A percentile compares a stretch with the other conserved stretches of the same genome.
These are phyloP conservation scores for Malurus cyaneus DNA, from an alignment of 2,113 vertebrate genomes.

Conservation along the genomic window DNA sequence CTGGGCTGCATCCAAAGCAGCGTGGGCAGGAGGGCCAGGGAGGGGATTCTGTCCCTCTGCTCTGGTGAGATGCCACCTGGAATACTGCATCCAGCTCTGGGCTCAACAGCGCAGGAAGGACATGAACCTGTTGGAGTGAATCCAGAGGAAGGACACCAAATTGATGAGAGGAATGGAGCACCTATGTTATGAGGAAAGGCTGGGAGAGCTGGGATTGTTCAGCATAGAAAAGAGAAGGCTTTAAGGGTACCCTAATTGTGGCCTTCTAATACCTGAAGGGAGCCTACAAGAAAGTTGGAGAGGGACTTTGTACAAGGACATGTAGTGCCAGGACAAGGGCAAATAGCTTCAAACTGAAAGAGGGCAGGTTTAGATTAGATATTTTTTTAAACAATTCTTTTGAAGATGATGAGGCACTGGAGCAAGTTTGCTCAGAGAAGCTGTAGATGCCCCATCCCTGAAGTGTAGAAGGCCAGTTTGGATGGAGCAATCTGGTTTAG, in stretches of 20 bases:
- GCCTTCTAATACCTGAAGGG: neutral
- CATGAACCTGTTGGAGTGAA: neutral
- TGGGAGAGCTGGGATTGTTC: neutral
- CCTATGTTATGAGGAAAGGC: neutral
- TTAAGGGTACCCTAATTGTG: neutral
- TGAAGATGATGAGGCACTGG: neutral
- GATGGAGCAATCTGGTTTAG: neutral
- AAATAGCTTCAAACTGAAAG: neutral
- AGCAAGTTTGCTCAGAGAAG: neutral
- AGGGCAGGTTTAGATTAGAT: neutral
- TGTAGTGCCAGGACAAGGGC: too few relatives aligned
- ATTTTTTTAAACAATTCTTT: neutral
- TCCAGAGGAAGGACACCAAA: neutral
- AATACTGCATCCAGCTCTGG: neutral
- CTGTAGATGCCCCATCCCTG: neutral
- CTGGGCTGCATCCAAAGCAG: neutral
- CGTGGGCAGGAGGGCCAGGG: fast-evolving
- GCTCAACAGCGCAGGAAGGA: neutral
- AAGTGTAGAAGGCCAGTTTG: neutral
- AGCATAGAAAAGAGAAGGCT: neutral
- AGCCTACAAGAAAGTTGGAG: neutral
- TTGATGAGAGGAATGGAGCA: neutral
- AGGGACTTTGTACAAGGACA: neutral
- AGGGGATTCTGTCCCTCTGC: neutral
- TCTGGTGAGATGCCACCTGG: neutral